These are phyloP conservation scores for Aldrovandia affinis DNA, from an alignment of 2,797 vertebrate genomes.

Conservation along the genomic window DNA sequence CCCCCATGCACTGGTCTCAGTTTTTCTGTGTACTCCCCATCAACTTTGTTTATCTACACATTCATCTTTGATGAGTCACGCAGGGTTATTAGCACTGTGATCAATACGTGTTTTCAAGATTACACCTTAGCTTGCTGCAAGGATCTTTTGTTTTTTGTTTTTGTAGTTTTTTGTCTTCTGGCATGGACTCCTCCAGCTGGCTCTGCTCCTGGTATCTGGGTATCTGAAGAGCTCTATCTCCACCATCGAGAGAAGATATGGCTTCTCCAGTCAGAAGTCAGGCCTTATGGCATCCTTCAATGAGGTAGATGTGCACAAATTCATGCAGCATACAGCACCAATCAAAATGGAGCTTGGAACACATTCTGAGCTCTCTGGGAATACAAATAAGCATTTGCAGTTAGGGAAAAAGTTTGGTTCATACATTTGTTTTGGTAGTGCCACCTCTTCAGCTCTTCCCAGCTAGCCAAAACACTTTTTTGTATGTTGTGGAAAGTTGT, in stretches of 20 bases:
- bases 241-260: conserved; percentile 91
- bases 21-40: no score
- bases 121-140: not conserved
- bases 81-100: no score
- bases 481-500: no score
- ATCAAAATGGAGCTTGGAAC: not conserved
- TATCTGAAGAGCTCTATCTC: conserved; percentile 94
- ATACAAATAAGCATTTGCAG: no score
- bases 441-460: no score
- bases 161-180: conserved; percentile 90
- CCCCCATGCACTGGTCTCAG: not conserved
- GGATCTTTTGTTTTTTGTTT: not conserved
- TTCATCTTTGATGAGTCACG: not conserved
- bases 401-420: no score
- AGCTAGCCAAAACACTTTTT: no score
- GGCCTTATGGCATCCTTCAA: conserved; percentile 89
- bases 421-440: no score
- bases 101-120: not conserved
- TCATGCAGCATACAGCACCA: not conserved
- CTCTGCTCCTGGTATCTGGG: conserved; percentile 87
- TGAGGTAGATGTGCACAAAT: conserved; percentile 74
- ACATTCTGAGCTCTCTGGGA: not conserved
- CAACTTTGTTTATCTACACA: not conserved
- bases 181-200: conserved; percentile 87
- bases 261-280: conserved; percentile 87